Evolutionary conservation across 2,113 vertebrate species (phyloP), one percentile per base, ranked within the genome.

Genomic region (Tor tambroides): DNA sequence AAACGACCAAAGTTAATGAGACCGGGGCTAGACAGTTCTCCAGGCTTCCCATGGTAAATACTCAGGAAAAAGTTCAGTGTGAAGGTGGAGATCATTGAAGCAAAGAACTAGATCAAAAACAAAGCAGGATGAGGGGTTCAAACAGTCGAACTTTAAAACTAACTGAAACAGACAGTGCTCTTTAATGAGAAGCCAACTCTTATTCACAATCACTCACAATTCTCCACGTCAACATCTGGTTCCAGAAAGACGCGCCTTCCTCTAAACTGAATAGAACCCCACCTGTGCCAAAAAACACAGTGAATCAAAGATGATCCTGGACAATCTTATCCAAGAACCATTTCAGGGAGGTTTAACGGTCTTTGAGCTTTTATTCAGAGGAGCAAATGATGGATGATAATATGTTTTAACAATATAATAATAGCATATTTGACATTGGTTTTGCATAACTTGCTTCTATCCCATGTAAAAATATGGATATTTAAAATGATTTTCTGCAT

Each of bases 21-120:
- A 84, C 98, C 98, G 0, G 98, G 98, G 92, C 91, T 99, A 78
- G 98, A 98, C 26, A 99, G 95, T 59, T 99, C 96, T 91, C 97
- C 97, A 0, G 94, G 69, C 2, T 97, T 97, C 0, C 93, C 90
- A 0, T 98, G 92, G 91, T 99, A 98, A 86, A 98, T 93, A 0
- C 98, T 98, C 92, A 99, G 93, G 87, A 99, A 95, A 85, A 98
- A 98, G 90, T 99, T 99, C 92, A 99, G 92, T 0, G 98, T 99
- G 94, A 99, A 99, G 0, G 97, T 99, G n/a, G 98, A 99, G 89
- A 99, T 96, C 97, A 99, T 99, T 76, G 98, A 99, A 76, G 98
- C 98, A 81, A 99, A 99, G 90, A 99, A 99, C 98, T 99, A 91
- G 0, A 76, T 28, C 4, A 67, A 84, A 84, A 38, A 41, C 11